phyloP scores from a whole-genome alignment of 2,888 invertebrate genomes.

The Thyatira batis region DNA sequence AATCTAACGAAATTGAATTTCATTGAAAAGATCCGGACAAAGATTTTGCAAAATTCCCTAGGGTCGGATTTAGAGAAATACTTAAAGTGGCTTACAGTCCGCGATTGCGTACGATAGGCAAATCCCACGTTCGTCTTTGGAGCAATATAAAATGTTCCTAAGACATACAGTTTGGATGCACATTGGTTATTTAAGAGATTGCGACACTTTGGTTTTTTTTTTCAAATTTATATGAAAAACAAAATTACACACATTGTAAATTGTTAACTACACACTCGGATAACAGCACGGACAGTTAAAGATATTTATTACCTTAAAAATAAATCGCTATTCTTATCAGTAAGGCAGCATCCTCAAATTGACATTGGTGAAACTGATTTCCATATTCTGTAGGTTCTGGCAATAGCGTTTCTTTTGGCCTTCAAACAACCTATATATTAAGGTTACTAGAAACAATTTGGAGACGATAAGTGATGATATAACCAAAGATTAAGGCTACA shows the following conservation, averaged over 20 bases:
- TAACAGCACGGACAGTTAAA: too few relatives aligned
- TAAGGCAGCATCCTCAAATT: slow-evolving; percentile 7
- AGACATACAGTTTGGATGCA: slow-evolving; percentile 38
- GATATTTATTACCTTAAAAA: neutral
- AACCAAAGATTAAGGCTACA: too few relatives aligned
- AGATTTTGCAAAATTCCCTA: slow-evolving; percentile 59
- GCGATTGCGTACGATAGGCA: slow-evolving; percentile 71
- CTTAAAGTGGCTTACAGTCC: slow-evolving; percentile 69
- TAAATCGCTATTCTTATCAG: slow-evolving; percentile 1
- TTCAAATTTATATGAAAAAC: too few relatives aligned
- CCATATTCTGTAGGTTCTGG: slow-evolving; percentile 21
- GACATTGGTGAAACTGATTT: slow-evolving; percentile 25
- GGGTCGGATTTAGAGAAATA: slow-evolving; percentile 62
- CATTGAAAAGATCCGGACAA: slow-evolving; percentile 68
- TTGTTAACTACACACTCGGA: too few relatives aligned
- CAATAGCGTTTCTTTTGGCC: slow-evolving; percentile 10
- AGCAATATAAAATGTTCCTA: slow-evolving; percentile 53
- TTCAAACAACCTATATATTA: neutral
- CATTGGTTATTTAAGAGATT: slow-evolving; percentile 8
- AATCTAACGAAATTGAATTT: slow-evolving; percentile 69
- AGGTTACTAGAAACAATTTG: neutral
- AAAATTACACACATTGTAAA: too few relatives aligned
- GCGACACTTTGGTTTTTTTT: too few relatives aligned
- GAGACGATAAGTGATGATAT: neutral
- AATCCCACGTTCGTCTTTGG: slow-evolving; percentile 56